phyloP scores from a whole-genome alignment of 2,797 vertebrate genomes.

The Nasua narica region DNA sequence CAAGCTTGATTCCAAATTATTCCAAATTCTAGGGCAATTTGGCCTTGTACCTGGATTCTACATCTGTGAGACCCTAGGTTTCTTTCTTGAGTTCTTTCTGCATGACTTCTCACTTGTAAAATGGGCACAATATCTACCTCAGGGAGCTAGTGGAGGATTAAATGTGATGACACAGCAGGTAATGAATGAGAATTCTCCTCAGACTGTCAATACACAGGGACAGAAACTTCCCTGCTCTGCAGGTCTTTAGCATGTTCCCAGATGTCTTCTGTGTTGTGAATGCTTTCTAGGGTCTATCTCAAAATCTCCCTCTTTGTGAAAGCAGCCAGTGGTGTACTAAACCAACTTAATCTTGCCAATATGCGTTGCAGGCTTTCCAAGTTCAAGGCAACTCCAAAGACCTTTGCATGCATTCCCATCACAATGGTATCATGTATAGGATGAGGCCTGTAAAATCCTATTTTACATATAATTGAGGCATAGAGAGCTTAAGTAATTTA shows the following conservation, averaged over 20 bases:
- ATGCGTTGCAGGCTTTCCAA: background rate
- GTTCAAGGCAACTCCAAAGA: background rate
- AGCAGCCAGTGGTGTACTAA: background rate
- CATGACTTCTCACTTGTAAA: background rate
- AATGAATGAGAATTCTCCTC: background rate
- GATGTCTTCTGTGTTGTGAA: background rate
- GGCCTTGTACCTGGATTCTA: background rate
- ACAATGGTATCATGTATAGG: background rate
- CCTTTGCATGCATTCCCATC: background rate
- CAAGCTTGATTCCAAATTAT: background rate
- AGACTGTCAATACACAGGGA: background rate
- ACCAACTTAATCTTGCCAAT: background rate
- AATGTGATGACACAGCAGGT: background rate
- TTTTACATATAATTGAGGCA: background rate
- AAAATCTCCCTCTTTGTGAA: background rate
- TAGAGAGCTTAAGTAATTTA: background rate
- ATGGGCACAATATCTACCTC: background rate
- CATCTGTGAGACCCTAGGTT: background rate
- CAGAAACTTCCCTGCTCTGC: background rate
- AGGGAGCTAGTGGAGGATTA: accelerated
- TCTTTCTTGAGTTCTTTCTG: background rate
- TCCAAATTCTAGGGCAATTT: background rate
- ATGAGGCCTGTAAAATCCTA: background rate
- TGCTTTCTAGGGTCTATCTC: background rate
- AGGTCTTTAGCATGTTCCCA: accelerated